phyloP scores from a whole-genome alignment of 2,888 invertebrate genomes.

The Chymomyza procnemis region DNA sequence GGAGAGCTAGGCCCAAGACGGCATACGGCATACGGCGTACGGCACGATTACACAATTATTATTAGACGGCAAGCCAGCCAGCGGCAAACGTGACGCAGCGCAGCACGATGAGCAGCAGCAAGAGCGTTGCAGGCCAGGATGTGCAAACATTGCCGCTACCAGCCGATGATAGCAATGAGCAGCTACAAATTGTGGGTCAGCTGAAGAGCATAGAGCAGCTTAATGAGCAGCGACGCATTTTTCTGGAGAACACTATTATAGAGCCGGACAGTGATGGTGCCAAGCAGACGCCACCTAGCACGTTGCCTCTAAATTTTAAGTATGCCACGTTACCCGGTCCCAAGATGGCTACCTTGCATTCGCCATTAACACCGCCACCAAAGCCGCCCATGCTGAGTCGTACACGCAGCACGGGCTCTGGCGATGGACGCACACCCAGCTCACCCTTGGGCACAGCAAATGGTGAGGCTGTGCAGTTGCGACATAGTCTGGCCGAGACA shows the following conservation, averaged over 20 bases:
- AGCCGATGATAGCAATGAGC: conserved; percentile 14
- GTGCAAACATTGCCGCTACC: neutral
- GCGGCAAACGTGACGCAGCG: conserved; percentile 14
- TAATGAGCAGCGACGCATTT: conserved; percentile 68
- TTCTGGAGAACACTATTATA: conserved; percentile 62
- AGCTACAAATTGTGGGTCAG: conserved; percentile 64
- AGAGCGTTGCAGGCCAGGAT: neutral
- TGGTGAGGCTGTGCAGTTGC: conserved; percentile 27
- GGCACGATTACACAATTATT: conserved; percentile 50
- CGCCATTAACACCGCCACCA: conserved; percentile 70
- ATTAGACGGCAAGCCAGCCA: conserved; percentile 20
- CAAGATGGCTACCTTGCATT: conserved; percentile 38
- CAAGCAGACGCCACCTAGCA: conserved; percentile 36
- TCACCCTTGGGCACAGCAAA: conserved; percentile 19
- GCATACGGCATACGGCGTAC: conserved; percentile 14
- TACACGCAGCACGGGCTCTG: conserved; percentile 68
- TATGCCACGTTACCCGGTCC: conserved; percentile 61
- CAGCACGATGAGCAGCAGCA: conserved; percentile 36
- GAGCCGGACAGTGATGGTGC: conserved; percentile 33
- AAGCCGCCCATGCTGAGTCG: conserved; percentile 75
- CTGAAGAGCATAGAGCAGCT: conserved; percentile 68
- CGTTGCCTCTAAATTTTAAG: conserved; percentile 48
- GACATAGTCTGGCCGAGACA: conserved; percentile 39
- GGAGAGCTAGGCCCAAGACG: too few relatives aligned
- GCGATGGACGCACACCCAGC: conserved; percentile 48